Evolutionary conservation across 1,140 invertebrate genomes (phyloP).

Genomic region (Plodia interpunctella): DNA sequence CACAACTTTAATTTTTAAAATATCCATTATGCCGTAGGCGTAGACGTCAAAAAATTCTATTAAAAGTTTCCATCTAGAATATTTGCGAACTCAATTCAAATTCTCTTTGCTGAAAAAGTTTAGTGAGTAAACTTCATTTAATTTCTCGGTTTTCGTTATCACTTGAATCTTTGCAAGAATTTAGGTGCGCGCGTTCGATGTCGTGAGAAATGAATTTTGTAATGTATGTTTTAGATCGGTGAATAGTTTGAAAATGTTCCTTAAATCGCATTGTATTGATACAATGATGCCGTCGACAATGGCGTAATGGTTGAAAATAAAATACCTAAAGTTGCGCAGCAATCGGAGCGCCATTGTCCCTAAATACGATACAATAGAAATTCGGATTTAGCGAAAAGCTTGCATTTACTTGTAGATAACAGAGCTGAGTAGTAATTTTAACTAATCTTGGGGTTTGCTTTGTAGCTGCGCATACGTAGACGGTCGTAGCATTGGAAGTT

Average conservation of each 20-base stretch:
- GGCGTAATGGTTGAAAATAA: constrained; percentile 58
- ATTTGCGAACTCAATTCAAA: constrained; percentile 12
- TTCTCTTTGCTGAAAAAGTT: constrained; percentile 8
- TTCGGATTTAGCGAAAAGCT: constrained; percentile 42
- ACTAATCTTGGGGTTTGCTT: constrained; percentile 10
- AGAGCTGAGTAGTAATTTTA: constrained; percentile 13
- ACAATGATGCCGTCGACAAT: constrained; percentile 50
- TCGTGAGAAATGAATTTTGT: not conserved
- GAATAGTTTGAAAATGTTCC: constrained; percentile 18
- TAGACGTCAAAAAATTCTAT: constrained; percentile 6
- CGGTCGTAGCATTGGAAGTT: not conserved
- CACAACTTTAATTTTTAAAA: not conserved
- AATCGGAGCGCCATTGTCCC: constrained; percentile 60
- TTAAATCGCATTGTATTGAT: constrained; percentile 42
- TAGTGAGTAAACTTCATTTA: constrained; percentile 12
- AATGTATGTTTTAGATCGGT: not conserved
- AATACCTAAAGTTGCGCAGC: constrained; percentile 51
- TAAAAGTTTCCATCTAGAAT: constrained; percentile 11
- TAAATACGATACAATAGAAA: constrained; percentile 55
- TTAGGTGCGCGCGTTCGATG: not conserved
- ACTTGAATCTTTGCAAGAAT: constrained; percentile 7
- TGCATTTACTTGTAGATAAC: constrained; percentile 25
- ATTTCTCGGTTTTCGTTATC: constrained; percentile 10
- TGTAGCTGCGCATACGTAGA: constrained; percentile 3
- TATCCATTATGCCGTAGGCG: constrained; percentile 2